A percentile compares a stretch with the other conserved stretches of the same genome.
Evolutionary conservation across 2,888 invertebrate genomes (phyloP).

Genomic region (Entomobrya multifasciata): DNA sequence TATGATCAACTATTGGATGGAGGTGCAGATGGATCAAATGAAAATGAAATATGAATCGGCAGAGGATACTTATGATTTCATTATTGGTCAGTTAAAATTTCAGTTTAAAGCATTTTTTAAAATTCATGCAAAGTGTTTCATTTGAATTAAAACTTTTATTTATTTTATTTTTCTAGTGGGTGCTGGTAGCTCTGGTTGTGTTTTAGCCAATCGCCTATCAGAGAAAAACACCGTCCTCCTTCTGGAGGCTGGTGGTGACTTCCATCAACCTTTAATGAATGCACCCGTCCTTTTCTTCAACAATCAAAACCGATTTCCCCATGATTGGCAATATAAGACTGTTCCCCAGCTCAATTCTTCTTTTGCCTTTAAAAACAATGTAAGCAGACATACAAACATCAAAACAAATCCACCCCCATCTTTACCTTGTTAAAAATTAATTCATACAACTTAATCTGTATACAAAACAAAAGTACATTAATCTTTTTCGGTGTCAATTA

Average conservation of each 20-base stretch:
- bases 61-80: slow-evolving; percentile 69
- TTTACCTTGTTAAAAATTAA: no score
- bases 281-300: slow-evolving; percentile 74
- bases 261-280: slow-evolving; percentile 70
- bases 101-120: background rate
- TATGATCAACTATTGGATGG: slow-evolving; percentile 74
- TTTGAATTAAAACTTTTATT: background rate
- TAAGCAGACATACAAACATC: slow-evolving; percentile 43
- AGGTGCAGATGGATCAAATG: slow-evolving; percentile 74
- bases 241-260: slow-evolving; percentile 75
- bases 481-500: background rate
- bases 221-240: slow-evolving; percentile 72
- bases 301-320: slow-evolving; percentile 73
- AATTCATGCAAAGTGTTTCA: background rate
- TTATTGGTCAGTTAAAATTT: slow-evolving; percentile 63
- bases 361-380: slow-evolving; percentile 73
- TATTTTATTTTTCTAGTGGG: slow-evolving; percentile 60
- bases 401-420: no score
- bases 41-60: slow-evolving; percentile 68
- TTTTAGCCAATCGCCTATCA: slow-evolving; percentile 73
- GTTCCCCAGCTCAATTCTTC: slow-evolving; percentile 74
- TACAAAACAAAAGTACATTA: background rate
- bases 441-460: no score
- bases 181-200: slow-evolving; percentile 72
- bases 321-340: slow-evolving; percentile 75